phyloP scores from a whole-genome alignment of 2,888 invertebrate genomes.

The Unio delphinus region DNA sequence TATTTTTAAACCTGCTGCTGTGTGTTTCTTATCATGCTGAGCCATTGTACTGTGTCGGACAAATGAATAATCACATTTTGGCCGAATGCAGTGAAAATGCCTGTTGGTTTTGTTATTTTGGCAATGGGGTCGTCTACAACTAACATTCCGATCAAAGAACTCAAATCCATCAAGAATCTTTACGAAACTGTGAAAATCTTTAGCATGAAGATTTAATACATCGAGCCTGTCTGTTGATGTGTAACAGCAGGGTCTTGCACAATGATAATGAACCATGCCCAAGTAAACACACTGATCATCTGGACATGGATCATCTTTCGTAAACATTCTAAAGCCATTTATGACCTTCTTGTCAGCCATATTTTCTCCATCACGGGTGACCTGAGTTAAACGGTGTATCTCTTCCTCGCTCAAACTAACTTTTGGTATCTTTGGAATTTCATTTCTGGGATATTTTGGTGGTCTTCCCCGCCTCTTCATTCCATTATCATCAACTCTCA shows the following conservation, averaged over 20 bases:
- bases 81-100: constrained; percentile 84
- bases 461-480: constrained; percentile 90
- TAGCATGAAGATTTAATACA: constrained; percentile 85
- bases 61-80: constrained; percentile 82
- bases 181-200: constrained; percentile 87
- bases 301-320: constrained; percentile 75
- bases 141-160: constrained; percentile 83
- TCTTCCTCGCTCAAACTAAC: constrained; percentile 57
- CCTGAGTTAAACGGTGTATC: constrained; percentile 43
- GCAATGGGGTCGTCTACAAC: constrained; percentile 80
- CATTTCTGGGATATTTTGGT: constrained; percentile 84
- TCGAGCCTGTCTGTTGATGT: constrained; percentile 86
- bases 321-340: constrained; percentile 63
- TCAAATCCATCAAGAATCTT: constrained; percentile 89
- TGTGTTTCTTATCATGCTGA: constrained; percentile 81
- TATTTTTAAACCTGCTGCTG: not conserved
- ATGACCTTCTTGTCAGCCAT: constrained; percentile 37
- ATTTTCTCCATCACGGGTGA: constrained; percentile 19
- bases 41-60: constrained; percentile 83
- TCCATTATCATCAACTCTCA: constrained; percentile 73
- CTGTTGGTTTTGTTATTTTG: constrained; percentile 80
- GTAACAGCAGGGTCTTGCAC: constrained; percentile 85
- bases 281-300: constrained; percentile 83
- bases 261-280: constrained; percentile 86
- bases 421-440: constrained; percentile 66